phyloP scores from a whole-genome alignment of 2,797 vertebrate species.

The Triplophysa yarkandensis region DNA sequence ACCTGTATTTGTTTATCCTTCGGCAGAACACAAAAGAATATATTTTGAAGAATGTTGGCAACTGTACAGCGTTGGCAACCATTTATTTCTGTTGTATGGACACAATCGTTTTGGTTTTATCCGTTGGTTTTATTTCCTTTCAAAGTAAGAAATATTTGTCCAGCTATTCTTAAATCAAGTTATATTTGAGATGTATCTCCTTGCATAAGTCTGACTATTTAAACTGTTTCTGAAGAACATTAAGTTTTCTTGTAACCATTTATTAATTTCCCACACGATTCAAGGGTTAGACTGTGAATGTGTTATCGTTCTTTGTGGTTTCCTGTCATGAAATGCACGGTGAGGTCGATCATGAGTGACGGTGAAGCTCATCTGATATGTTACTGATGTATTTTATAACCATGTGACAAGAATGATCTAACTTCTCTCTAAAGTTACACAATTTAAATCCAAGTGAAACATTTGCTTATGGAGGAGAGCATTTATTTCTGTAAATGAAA shows the following conservation, averaged over 20 bases:
- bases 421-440: neutral
- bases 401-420: neutral
- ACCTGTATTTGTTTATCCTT: too few relatives aligned
- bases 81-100: too few relatives aligned
- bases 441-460: neutral
- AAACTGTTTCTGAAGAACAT: neutral
- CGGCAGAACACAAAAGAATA: too few relatives aligned
- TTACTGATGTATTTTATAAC: neutral
- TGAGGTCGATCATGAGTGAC: conserved; percentile 8
- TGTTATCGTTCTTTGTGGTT: conserved; percentile 23
- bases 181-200: neutral
- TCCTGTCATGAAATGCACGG: conserved; percentile 17
- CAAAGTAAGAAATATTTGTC: too few relatives aligned
- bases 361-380: too few relatives aligned
- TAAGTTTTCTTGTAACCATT: neutral
- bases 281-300: neutral
- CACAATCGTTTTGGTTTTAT: too few relatives aligned
- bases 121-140: too few relatives aligned
- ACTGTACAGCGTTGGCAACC: too few relatives aligned
- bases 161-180: too few relatives aligned
- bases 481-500: neutral
- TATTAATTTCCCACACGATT: neutral
- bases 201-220: neutral
- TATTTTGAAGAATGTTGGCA: too few relatives aligned
- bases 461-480: neutral